Percentiles rank a stretch among this genome's conserved stretches.
Conservation (phyloP, 2,113 vertebrate species). For the Thinocorus orbignyianus region DNA sequence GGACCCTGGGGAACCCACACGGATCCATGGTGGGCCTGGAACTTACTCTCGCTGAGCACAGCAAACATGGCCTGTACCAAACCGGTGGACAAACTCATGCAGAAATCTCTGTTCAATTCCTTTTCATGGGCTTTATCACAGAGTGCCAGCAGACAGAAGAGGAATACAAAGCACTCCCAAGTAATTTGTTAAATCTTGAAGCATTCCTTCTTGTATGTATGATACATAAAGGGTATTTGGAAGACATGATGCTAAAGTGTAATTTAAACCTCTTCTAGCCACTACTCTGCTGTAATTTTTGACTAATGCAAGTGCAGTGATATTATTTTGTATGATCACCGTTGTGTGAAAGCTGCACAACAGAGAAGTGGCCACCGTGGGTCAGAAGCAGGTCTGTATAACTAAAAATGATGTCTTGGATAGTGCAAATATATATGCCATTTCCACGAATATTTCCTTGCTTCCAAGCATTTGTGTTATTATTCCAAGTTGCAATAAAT, state of each 20-base stretch:
- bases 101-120: background rate
- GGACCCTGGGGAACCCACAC: background rate
- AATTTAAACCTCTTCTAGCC: background rate
- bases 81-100: background rate
- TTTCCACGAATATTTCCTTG: background rate
- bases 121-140: background rate
- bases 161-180: background rate
- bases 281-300: background rate
- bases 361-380: background rate
- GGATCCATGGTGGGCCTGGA: rapidly evolving
- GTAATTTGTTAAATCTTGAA: background rate
- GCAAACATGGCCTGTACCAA: background rate
- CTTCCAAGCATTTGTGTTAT: background rate
- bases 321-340: background rate
- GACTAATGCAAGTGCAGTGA: background rate
- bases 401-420: background rate
- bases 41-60: background rate
- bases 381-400: background rate
- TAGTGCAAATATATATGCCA: background rate
- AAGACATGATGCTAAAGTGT: background rate
- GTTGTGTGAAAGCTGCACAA: background rate
- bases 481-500: background rate
- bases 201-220: background rate
- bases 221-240: background rate
- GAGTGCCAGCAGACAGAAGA: background rate